Percentiles rank a stretch among this genome's conserved stretches.
Conservation (phyloP, 2,113 vertebrate genomes). For the Atlantisia rogersi region DNA sequence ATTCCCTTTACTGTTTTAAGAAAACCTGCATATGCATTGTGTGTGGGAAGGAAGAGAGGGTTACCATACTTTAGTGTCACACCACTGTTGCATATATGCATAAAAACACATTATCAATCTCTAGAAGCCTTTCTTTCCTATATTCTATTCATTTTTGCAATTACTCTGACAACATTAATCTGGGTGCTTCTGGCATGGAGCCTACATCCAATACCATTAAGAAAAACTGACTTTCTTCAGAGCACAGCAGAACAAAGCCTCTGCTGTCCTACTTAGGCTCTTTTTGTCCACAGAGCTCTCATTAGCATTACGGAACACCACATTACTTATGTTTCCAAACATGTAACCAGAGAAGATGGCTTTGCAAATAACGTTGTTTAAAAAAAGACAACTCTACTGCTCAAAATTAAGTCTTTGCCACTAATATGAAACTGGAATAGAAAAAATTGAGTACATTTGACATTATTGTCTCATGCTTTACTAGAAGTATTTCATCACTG, state of each 20-base stretch:
- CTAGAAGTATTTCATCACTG: not conserved
- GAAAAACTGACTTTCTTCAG: slow-evolving; percentile 51
- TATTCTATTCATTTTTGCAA: slow-evolving; percentile 24
- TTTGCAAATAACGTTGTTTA: not conserved
- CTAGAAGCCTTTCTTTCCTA: not conserved
- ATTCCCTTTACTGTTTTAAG: not conserved
- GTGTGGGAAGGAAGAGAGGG: not conserved
- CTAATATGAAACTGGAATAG: not conserved
- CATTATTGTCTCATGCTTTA: not conserved
- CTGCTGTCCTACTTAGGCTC: slow-evolving; percentile 71
- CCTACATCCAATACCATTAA: slow-evolving; percentile 32
- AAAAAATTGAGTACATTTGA: not conserved
- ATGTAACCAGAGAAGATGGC: not conserved
- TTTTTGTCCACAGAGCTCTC: slow-evolving; percentile 40
- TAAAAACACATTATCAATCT: not conserved
- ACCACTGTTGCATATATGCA: not conserved
- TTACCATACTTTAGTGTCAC: not conserved
- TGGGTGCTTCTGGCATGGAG: slow-evolving; percentile 45
- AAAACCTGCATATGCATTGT: not conserved
- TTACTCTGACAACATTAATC: slow-evolving; percentile 23
- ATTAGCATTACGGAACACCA: slow-evolving; percentile 56
- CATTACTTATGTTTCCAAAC: slow-evolving; percentile 28
- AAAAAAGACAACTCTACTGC: not conserved
- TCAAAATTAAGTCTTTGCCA: not conserved
- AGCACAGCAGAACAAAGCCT: slow-evolving; percentile 66